Percentiles rank a stretch among this genome's conserved stretches.
Conservation (phyloP, 2,797 vertebrate species). For the Hypotaenidia philippensis region DNA sequence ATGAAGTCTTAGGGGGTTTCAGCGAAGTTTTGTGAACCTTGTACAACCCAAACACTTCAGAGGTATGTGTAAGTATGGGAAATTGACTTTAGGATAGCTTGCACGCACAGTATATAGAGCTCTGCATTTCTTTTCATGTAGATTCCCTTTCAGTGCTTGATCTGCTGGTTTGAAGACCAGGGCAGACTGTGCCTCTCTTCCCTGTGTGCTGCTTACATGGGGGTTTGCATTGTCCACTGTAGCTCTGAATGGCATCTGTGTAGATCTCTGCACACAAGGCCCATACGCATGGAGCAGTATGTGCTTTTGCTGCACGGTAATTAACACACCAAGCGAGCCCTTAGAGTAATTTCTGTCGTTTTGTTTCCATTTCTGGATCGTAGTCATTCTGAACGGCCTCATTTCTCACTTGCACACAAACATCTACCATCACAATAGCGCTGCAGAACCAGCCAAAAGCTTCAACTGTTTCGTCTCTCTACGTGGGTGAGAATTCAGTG, state of each 20-base stretch:
- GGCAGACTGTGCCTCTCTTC: not conserved
- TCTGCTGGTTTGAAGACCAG: not conserved
- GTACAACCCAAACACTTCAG: not conserved
- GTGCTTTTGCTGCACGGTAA: not conserved
- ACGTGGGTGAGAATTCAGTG: not conserved
- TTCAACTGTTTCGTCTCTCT: not conserved
- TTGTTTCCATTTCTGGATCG: not conserved
- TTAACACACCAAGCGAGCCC: not conserved
- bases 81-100: not conserved
- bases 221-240: not conserved
- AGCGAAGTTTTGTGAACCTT: not conserved
- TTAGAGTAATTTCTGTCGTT: not conserved
- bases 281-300: not conserved
- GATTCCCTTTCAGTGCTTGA: not conserved
- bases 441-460: not conserved
- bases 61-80: not conserved
- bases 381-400: not conserved
- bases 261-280: not conserved
- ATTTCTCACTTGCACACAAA: not conserved
- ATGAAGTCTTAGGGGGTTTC: not conserved
- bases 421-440: not conserved
- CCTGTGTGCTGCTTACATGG: not conserved
- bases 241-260: not conserved
- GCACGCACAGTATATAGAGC: not conserved
- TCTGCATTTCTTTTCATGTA: not conserved